Conservation (phyloP, 2,113 vertebrate species). For the Apteryx mantelli region DNA sequence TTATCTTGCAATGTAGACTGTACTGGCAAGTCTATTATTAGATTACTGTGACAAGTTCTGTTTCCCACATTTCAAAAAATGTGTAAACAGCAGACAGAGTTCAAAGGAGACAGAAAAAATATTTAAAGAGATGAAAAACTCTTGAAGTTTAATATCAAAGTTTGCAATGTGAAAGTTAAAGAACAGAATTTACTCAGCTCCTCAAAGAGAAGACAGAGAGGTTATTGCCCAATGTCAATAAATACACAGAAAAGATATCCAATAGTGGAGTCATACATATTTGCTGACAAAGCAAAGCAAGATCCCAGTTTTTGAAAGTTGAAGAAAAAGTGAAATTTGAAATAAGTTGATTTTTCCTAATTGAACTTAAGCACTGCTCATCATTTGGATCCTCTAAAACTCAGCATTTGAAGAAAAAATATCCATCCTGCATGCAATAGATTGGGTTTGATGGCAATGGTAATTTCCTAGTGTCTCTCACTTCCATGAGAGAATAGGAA, state of each 20-base stretch:
- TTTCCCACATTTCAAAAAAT: background rate
- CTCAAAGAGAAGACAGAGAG: background rate
- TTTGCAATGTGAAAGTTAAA: background rate
- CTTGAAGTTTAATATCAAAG: background rate
- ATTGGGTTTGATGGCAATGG: background rate
- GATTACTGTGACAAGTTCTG: background rate
- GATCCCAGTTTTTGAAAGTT: background rate
- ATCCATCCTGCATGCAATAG: background rate
- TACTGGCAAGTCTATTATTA: background rate
- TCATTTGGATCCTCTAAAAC: background rate
- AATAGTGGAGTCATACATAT: fast-evolving
- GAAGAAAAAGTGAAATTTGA: background rate
- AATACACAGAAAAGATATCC: background rate
- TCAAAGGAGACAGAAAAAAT: background rate
- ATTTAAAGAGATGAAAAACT: background rate
- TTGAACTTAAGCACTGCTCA: background rate
- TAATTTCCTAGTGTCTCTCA: background rate
- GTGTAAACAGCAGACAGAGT: background rate
- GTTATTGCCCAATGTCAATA: background rate
- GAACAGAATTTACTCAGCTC: background rate
- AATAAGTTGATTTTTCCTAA: background rate
- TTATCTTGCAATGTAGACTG: conserved; percentile 1
- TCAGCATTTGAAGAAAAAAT: too few relatives aligned
- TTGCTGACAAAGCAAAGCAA: background rate
- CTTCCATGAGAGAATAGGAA: background rate